Conservation (phyloP, 2,797 vertebrate genomes). For the Siniperca undulata region DNA sequence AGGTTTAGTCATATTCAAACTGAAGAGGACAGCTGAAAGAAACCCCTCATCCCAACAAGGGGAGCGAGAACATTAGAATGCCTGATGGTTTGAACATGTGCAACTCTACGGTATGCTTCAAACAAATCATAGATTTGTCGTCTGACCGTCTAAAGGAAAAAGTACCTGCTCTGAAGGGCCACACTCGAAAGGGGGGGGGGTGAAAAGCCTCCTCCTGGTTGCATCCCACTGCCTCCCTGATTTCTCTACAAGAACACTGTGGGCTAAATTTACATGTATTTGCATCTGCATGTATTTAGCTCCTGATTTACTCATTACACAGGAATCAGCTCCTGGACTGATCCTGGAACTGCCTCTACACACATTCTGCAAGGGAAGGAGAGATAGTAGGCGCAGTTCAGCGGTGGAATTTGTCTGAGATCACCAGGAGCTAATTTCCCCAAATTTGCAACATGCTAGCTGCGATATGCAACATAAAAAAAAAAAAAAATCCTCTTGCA, state of each 20-base stretch:
- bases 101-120: background rate
- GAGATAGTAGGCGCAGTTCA: background rate
- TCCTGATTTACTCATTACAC: background rate
- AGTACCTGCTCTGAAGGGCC: background rate
- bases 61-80: background rate
- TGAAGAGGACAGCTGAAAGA: background rate
- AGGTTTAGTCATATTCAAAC: background rate
- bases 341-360: background rate
- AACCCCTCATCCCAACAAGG: no score
- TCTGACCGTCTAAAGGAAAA: background rate
- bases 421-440: background rate
- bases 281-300: background rate
- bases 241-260: background rate
- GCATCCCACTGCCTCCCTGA: background rate
- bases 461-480: background rate
- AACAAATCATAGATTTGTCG: background rate
- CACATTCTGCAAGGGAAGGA: background rate
- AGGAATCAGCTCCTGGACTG: background rate
- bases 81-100: background rate
- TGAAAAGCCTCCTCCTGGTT: background rate
- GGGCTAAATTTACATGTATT: slow-evolving; percentile 1
- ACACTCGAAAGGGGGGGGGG: background rate
- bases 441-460: background rate
- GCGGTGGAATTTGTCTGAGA: background rate
- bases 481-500: background rate